Base-by-base conservation (phyloP, 2,888 invertebrate species). In the Thumatha senex region DNA sequence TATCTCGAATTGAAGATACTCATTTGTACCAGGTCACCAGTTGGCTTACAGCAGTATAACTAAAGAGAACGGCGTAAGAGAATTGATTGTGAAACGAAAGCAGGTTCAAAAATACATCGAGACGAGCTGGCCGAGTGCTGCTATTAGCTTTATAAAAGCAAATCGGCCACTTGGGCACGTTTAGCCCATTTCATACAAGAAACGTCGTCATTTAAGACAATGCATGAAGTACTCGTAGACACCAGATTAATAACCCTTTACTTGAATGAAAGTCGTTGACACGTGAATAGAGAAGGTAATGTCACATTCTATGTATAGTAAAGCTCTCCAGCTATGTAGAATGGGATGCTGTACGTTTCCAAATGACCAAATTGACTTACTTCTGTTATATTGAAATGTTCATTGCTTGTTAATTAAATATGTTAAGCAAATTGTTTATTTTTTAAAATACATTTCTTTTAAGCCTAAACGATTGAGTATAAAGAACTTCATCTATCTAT, bases 101-200 rank as follows among this genome's bases (percentile, higher is more conserved):
- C 73, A 73, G 69, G 70, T 79, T 74, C 59, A 72, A 80, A 80
- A 80, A 78, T 76, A 81, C 70, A 71, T 71, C 57, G 55, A 56
- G 61, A 61, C 56, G 64, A 56, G 64, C 63, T 60, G 59, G 63
- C 53, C 62, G 49, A 71, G 67, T 63, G 66, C 59, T 54, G 67
- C 72, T 74, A 76, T 76, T 77, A 76, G 68, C 67, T 70, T 58
- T 50, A 61, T 47, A 69, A 51, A 48, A 64, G 52, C 70, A 58
- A 61, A 63, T 70, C 67, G 60, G 71, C 73, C 79, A 84, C 89
- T 89, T 82, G 78, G 72, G 82, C 89, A 89, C 89, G 89, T 82
- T 76, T 76, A 74, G 74, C 75, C 67, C 67, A 74, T 73, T 79
- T 66, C 70, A 73, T 72, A 68, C 68, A 70, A 73, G 70, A 74